A percentile compares a stretch with the other conserved stretches of the same genome.
Conservation (phyloP, 2,888 invertebrate species). For the Xestobium rufovillosum region DNA sequence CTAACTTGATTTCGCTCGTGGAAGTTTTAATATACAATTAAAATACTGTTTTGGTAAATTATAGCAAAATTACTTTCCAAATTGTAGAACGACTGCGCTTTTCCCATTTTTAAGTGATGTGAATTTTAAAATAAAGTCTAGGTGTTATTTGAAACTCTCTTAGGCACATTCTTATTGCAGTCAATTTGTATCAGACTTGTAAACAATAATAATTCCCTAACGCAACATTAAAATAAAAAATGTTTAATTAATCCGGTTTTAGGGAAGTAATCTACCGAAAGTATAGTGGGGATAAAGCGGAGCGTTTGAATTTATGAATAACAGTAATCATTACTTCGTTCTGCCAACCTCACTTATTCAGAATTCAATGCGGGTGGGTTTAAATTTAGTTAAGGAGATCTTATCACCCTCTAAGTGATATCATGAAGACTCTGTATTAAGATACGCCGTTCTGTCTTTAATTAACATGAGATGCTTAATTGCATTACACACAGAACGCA, state of each 20-base stretch:
- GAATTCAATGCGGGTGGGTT: constrained; percentile 39
- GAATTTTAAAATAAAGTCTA: not conserved
- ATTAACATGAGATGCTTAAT: constrained; percentile 41
- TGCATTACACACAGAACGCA: constrained; percentile 29
- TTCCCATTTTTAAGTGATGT: not conserved
- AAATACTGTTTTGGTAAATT: constrained; percentile 39
- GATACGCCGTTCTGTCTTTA: constrained; percentile 37
- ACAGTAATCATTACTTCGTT: no score
- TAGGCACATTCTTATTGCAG: no score
- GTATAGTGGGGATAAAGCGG: no score
- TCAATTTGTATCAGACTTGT: no score
- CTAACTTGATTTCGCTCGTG: constrained; percentile 2
- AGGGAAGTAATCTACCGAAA: no score
- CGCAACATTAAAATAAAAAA: no score
- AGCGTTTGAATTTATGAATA: no score
- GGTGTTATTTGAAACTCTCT: no score
- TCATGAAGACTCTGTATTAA: constrained; percentile 34
- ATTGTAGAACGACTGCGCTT: constrained; percentile 31
- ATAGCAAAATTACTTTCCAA: constrained; percentile 29
- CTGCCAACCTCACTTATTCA: no score
- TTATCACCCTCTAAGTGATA: constrained; percentile 33
- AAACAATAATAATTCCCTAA: no score
- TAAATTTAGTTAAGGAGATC: constrained; percentile 31
- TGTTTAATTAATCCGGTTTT: no score
- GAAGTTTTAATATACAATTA: constrained; percentile 42